These are phyloP conservation scores for Papilio helenus DNA, from an alignment of 1,140 invertebrate genomes.

Conservation along the genomic window DNA sequence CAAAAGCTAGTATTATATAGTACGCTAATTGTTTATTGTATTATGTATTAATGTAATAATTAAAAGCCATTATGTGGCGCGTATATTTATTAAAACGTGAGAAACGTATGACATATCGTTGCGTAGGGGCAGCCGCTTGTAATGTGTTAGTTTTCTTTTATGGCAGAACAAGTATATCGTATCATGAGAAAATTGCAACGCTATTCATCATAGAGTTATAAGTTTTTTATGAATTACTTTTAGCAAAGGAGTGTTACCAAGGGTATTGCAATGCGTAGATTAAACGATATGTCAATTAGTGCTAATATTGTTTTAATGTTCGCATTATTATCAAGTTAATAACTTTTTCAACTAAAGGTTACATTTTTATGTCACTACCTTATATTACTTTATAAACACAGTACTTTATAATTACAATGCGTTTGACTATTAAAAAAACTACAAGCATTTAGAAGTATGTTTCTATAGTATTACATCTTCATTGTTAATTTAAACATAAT, in stretches of 20 bases:
- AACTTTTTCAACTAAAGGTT: slow-evolving; percentile 25
- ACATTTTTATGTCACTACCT: slow-evolving; percentile 10
- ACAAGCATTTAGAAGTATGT: too few relatives aligned
- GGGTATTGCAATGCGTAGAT: slow-evolving; percentile 26
- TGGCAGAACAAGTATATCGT: slow-evolving; percentile 45
- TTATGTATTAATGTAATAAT: background rate
- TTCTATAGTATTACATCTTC: too few relatives aligned
- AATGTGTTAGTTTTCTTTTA: slow-evolving; percentile 66
- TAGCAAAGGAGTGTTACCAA: slow-evolving; percentile 27
- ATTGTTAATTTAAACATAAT: too few relatives aligned
- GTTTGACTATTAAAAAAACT: background rate
- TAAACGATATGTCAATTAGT: slow-evolving; percentile 25
- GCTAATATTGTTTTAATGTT: slow-evolving; percentile 33
- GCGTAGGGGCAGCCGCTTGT: slow-evolving; percentile 51
- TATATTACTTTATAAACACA: slow-evolving; percentile 11
- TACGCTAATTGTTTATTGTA: background rate
- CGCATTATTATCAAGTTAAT: slow-evolving; percentile 15
- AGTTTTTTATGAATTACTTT: slow-evolving; percentile 17
- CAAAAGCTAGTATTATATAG: too few relatives aligned
- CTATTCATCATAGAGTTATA: slow-evolving; percentile 42
- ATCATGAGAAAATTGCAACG: slow-evolving; percentile 55
- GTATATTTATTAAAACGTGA: slow-evolving; percentile 69
- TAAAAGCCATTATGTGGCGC: slow-evolving; percentile 37
- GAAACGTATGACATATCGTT: slow-evolving; percentile 74
- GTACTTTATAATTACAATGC: background rate